A percentile compares a stretch with the other conserved stretches of the same genome.
phyloP scores from a whole-genome alignment of 2,888 invertebrate genomes.

The Hirtodrosophila duncani region DNA sequence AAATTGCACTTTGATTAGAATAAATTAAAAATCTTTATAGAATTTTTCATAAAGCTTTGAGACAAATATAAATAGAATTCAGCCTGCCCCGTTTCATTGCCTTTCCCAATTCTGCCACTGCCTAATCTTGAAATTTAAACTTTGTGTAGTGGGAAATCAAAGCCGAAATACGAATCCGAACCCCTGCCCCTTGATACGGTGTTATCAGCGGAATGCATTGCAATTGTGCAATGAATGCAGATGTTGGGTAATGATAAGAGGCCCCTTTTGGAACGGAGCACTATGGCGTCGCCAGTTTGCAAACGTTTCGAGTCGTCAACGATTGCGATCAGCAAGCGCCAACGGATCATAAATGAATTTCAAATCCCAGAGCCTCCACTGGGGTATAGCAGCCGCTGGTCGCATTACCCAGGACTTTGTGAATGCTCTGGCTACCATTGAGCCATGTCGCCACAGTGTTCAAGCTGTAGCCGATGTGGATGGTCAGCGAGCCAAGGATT shows the following conservation, averaged over 20 bases:
- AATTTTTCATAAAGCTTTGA: no score
- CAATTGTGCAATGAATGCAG: slow-evolving; percentile 52
- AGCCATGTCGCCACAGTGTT: slow-evolving; percentile 80
- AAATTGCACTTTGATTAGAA: no score
- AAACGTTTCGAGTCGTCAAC: slow-evolving; percentile 17
- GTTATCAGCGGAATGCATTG: slow-evolving; percentile 51
- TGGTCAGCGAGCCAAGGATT: slow-evolving; percentile 84
- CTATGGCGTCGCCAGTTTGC: slow-evolving; percentile 37
- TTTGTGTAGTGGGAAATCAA: no score
- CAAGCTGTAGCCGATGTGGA: slow-evolving; percentile 89
- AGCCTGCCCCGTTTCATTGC: no score
- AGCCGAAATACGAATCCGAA: background rate
- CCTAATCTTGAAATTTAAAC: no score
- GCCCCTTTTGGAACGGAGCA: slow-evolving; percentile 17
- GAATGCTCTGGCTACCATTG: slow-evolving; percentile 82
- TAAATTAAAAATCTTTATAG: no score
- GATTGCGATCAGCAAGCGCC: background rate
- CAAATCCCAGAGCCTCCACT: no score
- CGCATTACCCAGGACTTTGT: slow-evolving; percentile 92
- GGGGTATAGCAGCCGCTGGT: slow-evolving; percentile 92
- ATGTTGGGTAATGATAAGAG: slow-evolving; percentile 48
- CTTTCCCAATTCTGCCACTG: no score
- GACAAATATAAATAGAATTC: no score
- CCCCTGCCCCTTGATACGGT: background rate
- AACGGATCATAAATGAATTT: slow-evolving; percentile 10